Percentiles rank a stretch among this genome's conserved stretches.
Conservation (phyloP, 2,888 invertebrate genomes). For the Lepidochrysops patricia region DNA sequence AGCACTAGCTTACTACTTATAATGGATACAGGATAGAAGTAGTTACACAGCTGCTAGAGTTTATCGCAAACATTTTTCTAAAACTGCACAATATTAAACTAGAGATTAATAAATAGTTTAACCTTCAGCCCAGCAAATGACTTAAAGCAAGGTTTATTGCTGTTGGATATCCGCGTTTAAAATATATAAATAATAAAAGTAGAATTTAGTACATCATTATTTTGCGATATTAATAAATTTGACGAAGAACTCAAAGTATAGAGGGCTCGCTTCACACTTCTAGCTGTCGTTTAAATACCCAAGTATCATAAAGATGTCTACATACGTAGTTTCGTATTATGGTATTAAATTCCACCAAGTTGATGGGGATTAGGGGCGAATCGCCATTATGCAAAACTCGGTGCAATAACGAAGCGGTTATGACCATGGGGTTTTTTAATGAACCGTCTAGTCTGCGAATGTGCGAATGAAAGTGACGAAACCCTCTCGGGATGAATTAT, state of each 20-base stretch:
- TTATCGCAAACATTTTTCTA: too few relatives aligned
- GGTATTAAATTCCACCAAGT: constrained; percentile 39
- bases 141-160: background rate
- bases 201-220: too few relatives aligned
- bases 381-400: constrained; percentile 56
- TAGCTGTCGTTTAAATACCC: background rate
- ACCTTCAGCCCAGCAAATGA: background rate
- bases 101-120: too few relatives aligned
- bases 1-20: too few relatives aligned
- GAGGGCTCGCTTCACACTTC: background rate
- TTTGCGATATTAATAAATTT: background rate
- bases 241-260: background rate
- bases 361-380: constrained; percentile 23
- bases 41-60: too few relatives aligned
- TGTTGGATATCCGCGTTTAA: background rate
- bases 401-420: constrained; percentile 48
- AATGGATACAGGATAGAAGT: too few relatives aligned
- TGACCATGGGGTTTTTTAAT: constrained; percentile 39
- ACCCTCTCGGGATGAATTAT: background rate
- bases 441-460: constrained; percentile 26
- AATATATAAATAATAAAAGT: background rate
- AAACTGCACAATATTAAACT: background rate
- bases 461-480: constrained; percentile 6
- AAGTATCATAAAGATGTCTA: background rate
- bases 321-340: constrained; percentile 9